Conservation (phyloP, 2,113 vertebrate genomes). For the Turnix velox region DNA sequence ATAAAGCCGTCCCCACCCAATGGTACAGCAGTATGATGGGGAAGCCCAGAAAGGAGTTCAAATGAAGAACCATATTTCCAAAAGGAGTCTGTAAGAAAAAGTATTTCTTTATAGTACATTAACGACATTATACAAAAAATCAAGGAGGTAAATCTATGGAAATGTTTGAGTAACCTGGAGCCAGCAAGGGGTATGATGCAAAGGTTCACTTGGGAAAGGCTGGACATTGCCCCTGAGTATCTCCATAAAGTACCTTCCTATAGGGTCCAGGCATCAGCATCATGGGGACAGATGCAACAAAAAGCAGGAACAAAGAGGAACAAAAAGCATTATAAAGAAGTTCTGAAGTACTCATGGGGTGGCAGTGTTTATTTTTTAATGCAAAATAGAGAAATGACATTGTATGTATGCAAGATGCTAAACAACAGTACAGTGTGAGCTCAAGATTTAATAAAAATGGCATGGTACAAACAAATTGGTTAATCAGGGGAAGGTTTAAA, state of each 20-base stretch:
- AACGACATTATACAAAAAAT: background rate
- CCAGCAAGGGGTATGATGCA: background rate
- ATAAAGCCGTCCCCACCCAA: constrained; percentile 70
- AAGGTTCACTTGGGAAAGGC: background rate
- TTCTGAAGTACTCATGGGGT: background rate
- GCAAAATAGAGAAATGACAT: background rate
- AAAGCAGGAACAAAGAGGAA: too few relatives aligned
- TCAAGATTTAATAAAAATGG: background rate
- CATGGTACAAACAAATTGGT: background rate
- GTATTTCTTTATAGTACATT: background rate
- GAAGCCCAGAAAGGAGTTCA: constrained; percentile 51
- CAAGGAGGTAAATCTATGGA: background rate
- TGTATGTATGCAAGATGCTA: too few relatives aligned
- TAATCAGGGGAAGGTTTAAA: background rate
- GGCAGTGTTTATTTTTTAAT: background rate
- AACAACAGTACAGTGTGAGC: background rate
- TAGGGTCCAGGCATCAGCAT: background rate
- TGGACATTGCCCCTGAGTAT: background rate
- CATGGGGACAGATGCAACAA: background rate
- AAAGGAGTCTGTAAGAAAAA: constrained; percentile 60
- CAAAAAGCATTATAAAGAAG: background rate
- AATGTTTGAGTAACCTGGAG: background rate
- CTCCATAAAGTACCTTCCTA: background rate
- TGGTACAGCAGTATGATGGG: constrained; percentile 71
- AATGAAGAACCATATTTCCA: constrained; percentile 76